Conservation (phyloP, 2,888 invertebrate genomes). For the Sepioteuthis lessoniana region DNA sequence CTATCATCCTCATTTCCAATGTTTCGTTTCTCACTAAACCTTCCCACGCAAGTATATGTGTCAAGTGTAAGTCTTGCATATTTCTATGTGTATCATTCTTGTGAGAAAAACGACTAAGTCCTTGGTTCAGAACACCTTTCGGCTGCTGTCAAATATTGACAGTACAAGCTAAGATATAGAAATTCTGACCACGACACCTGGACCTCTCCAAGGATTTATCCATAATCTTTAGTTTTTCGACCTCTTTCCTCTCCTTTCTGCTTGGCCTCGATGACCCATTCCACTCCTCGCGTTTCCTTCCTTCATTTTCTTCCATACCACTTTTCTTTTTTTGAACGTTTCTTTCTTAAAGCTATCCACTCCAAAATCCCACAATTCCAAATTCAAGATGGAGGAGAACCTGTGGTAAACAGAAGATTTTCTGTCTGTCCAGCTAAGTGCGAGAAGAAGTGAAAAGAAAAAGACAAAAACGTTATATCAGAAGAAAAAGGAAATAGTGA, state of each 20-base stretch:
- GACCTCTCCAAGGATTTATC: not conserved
- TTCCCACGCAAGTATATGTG: too few species aligned
- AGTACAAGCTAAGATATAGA: not conserved
- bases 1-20: too few species aligned
- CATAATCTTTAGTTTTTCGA: not conserved
- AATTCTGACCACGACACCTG: not conserved
- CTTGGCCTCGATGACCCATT: not conserved
- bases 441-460: too few species aligned
- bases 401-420: not conserved
- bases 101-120: not conserved
- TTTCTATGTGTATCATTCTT: too few species aligned
- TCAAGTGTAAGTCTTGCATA: too few species aligned
- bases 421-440: not conserved
- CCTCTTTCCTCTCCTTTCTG: not conserved
- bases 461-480: too few species aligned
- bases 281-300: not conserved
- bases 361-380: not conserved
- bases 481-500: not conserved
- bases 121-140: not conserved
- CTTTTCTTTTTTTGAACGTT: not conserved
- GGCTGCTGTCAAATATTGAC: conserved; percentile 33
- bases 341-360: not conserved
- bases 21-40: too few species aligned
- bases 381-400: not conserved
- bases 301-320: not conserved